Evolutionary conservation across 1,140 invertebrate species (phyloP), one percentile per base, ranked within the genome.

Genomic region (Sitophilus oryzae): DNA sequence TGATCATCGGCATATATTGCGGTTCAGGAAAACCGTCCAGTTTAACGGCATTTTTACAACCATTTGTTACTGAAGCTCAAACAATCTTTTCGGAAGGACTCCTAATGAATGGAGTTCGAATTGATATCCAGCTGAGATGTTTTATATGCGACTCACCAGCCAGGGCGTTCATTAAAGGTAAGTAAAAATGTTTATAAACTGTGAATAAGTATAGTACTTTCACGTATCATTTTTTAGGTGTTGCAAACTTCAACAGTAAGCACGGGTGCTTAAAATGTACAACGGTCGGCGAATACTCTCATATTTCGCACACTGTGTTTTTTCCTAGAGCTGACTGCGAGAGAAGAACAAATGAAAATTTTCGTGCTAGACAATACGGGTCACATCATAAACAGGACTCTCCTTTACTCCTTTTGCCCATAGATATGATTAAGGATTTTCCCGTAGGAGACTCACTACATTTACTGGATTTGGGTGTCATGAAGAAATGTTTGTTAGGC

Each of bases 371-470:
- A 20, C 42, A 46, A 38, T 64, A 65, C 55, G 62, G 21, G 14
- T 20, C 10, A 5, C 62, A 65, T 40, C 59, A 62, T 46, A 64
- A 62, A 40, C 2, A 25, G n/a, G 46, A 60, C 35, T 42, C 57
- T 11, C 51, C 60, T 14, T 44, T 66, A 20, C n/a, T 48, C 20
- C 9, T 37, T 14, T 46, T 64, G 10, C 48, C 42, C 14, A 57
- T 62, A n/a, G 45, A 66, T 42, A 60, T 66, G 62, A 35, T 66
- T 10, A 38, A 60, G 52, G 49, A 55, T 30, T 64, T 64, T 56
- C 60, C 56, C 1, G 48, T 63, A 0, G 42, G 25, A 18, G 60
- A 64, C 56, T 55, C 54, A 3, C 34, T 62, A n/a, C 57, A 66
- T 45, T 40, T 66, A 8, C 51, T 64, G 15, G 55, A 64, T 38